Conservation (phyloP, 2,888 invertebrate genomes). For the Prosopocoilus inquinatus region DNA sequence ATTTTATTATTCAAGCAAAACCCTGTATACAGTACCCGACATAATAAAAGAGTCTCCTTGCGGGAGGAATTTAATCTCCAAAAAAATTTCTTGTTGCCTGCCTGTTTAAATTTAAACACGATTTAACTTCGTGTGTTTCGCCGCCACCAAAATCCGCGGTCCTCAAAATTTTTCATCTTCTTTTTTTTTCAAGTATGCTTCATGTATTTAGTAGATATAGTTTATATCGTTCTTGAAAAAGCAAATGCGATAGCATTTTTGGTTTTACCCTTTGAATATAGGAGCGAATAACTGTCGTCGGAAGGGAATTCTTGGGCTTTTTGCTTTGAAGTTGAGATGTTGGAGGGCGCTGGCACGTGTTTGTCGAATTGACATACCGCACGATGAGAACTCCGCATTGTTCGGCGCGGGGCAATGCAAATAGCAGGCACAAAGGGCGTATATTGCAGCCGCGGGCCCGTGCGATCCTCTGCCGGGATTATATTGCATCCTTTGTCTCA, state of each 20-base stretch:
- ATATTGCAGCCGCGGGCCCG: conserved; percentile 19
- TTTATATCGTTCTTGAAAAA: not conserved
- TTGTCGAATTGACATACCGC: conserved; percentile 11
- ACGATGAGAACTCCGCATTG: conserved; percentile 4
- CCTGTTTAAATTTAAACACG: too few species aligned
- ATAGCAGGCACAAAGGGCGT: conserved; percentile 19
- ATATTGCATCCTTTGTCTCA: conserved; percentile 20
- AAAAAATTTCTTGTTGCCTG: too few species aligned
- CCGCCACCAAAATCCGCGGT: not conserved
- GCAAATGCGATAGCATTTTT: not conserved
- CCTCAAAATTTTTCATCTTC: conserved; percentile 4
- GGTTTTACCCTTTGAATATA: not conserved
- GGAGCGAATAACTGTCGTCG: not conserved
- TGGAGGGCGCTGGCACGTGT: conserved; percentile 6
- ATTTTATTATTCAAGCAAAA: too few species aligned
- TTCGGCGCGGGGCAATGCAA: conserved; percentile 13
- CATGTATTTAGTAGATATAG: not conserved
- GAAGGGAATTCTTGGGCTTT: conserved; percentile 1
- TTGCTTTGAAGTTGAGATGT: conserved; percentile 17
- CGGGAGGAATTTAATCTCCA: too few species aligned
- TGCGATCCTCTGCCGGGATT: conserved; percentile 17
- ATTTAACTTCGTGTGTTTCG: conserved; percentile 11
- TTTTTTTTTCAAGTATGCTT: conserved; percentile 3
- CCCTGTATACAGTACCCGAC: too few species aligned
- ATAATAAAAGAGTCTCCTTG: too few species aligned